These are phyloP conservation scores for Lucilia sericata DNA, from an alignment of 1,140 invertebrate species.

Conservation along the genomic window DNA sequence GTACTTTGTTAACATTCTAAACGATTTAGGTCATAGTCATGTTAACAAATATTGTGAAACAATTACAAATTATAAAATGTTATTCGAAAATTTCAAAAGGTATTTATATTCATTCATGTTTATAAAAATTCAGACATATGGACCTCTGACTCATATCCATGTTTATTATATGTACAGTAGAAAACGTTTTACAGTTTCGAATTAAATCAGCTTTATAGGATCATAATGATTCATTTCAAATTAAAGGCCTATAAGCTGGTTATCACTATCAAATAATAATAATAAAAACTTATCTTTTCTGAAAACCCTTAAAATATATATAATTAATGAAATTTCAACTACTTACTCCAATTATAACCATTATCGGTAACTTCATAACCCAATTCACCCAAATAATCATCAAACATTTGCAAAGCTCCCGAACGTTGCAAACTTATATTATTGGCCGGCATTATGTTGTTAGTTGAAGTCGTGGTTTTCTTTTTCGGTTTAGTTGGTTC, in stretches of 20 bases:
- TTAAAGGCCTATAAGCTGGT: too few species aligned
- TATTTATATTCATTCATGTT: too few species aligned
- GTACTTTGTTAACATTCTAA: neutral
- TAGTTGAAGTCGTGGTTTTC: neutral
- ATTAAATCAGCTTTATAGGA: too few species aligned
- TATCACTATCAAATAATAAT: too few species aligned
- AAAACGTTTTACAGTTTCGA: too few species aligned
- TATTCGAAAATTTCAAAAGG: too few species aligned
- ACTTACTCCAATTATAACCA: constrained; percentile 66
- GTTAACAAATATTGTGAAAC: constrained; percentile 21
- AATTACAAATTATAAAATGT: neutral
- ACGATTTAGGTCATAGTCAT: neutral
- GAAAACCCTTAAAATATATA: too few species aligned
- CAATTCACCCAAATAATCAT: constrained; percentile 61
- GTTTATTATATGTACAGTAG: too few species aligned
- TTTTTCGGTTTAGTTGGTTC: constrained; percentile 34
- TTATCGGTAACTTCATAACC: constrained; percentile 55
- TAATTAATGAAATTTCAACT: neutral
- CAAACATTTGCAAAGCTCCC: constrained; percentile 56
- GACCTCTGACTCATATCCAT: too few species aligned
- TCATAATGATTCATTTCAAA: too few species aligned
- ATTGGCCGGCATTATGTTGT: neutral
- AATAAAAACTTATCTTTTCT: too few species aligned
- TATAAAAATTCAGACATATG: too few species aligned
- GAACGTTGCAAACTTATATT: constrained; percentile 54